Base-by-base conservation (phyloP, 2,888 invertebrate genomes). In the Mimachlamys varia region DNA sequence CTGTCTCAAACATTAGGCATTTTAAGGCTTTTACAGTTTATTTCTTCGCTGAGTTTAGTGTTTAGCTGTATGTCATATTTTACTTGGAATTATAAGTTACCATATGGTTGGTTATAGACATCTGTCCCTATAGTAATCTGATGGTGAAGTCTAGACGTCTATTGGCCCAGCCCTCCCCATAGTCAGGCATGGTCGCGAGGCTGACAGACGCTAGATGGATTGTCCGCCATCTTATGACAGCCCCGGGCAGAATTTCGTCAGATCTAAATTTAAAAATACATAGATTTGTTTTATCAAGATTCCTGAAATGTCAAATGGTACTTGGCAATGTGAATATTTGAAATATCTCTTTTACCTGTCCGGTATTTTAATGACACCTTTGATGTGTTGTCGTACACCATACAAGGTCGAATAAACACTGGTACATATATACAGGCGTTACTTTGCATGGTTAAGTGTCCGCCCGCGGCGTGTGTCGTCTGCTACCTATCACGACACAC, bases 221-320 rank as follows among this genome's bases (percentile, higher is more conserved):
- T 76, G 76, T 76, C 76, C 76, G 76, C 76, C 76, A 76, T 76
- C 76, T 76, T 76, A 33, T 76, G 27, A 76, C 76, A 76, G 76
- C 76, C 22, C 76, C 76, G 76, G 76, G 76, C 76, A 76, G 76
- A 76, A 27, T 76, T 76, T 76, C 76, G 76, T 76, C 76, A 76
- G 76, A 76, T 10, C 76, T 76, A 76, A 33, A 33, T 76, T 76
- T 76, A 76, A 76, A 76, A 76, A 76, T 4, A 33, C 15, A 33
- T 27, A 76, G 53, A 33, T 76, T 76, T 76, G 3, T 44, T 44
- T 7, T 44, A 5, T 44, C 44, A 5, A 76, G 76, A 76, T 76
- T 76, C 76, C 76, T 33, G 33, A 76, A 76, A 76, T 76, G 76
- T 33, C 33, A 76, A 33, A 27, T 27, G 17, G 12, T 76, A 76